Percentiles rank a stretch among this genome's conserved stretches.
phyloP scores from a whole-genome alignment of 2,797 vertebrate species.

The Okamejei kenojei region DNA sequence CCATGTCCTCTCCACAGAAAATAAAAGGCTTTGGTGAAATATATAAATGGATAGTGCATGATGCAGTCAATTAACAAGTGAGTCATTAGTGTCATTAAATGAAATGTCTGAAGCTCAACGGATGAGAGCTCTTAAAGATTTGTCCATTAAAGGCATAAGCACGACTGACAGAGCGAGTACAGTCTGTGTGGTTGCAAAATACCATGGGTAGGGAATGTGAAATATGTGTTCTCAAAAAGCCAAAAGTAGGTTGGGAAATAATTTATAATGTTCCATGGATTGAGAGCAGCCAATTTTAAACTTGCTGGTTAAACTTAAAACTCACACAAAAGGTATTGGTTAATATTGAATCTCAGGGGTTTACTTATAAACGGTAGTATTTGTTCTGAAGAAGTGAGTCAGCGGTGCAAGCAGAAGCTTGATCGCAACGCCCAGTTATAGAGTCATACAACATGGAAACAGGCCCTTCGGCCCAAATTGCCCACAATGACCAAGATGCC shows the following conservation, averaged over 20 bases:
- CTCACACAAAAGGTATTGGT: neutral
- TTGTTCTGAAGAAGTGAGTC: neutral
- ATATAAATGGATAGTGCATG: neutral
- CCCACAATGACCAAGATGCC: no score
- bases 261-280: neutral
- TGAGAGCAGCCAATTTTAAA: neutral
- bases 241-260: neutral
- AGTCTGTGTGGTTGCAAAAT: neutral
- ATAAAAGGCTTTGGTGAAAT: neutral
- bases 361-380: neutral
- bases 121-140: neutral
- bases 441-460: no score
- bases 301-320: neutral
- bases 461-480: no score
- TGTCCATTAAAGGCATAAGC: neutral
- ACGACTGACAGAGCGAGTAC: neutral
- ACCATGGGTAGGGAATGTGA: neutral
- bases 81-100: neutral
- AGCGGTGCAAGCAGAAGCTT: neutral
- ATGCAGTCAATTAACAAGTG: neutral
- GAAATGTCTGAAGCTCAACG: neutral
- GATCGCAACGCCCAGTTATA: neutral
- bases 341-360: neutral
- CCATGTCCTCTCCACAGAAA: no score
- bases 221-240: neutral